phyloP scores from a whole-genome alignment of 1,140 invertebrate genomes.

The Drosophila gunungcola region DNA sequence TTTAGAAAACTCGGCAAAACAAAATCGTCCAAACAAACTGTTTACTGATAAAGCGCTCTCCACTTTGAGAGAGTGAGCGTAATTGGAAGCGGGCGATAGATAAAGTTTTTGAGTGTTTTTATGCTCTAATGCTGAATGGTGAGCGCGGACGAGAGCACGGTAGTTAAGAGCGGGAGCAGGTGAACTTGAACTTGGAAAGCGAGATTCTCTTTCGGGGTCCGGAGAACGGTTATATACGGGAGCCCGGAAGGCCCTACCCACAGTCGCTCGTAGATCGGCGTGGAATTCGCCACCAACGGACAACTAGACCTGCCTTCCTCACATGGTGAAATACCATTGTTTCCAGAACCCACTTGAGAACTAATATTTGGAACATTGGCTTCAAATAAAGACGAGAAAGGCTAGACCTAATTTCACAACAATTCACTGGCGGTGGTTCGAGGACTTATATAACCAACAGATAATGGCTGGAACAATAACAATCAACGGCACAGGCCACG shows the following conservation, averaged over 20 bases:
- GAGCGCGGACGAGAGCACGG: neutral
- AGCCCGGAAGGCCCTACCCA: neutral
- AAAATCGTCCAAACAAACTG: slow-evolving; percentile 17
- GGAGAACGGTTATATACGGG: slow-evolving; percentile 26
- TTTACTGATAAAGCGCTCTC: slow-evolving; percentile 3
- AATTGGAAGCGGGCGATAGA: neutral
- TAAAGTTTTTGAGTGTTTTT: slow-evolving; percentile 2
- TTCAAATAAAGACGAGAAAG: slow-evolving; percentile 9
- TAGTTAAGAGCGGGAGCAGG: slow-evolving; percentile 19
- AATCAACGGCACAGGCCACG: slow-evolving; percentile 66
- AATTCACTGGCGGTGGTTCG: slow-evolving; percentile 20
- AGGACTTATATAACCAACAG: slow-evolving; percentile 49
- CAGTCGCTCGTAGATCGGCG: slow-evolving; percentile 33
- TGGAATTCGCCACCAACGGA: slow-evolving; percentile 8
- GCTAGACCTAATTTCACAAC: slow-evolving; percentile 41
- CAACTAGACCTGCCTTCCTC: neutral
- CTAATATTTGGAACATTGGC: neutral
- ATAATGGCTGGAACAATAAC: slow-evolving; percentile 56
- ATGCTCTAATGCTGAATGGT: slow-evolving; percentile 16
- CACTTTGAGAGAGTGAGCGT: slow-evolving; percentile 1
- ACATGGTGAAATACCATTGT: slow-evolving; percentile 33
- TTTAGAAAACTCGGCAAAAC: slow-evolving; percentile 45
- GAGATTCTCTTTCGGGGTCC: slow-evolving; percentile 3
- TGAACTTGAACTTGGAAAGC: slow-evolving; percentile 23
- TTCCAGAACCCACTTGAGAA: slow-evolving; percentile 22